Evolutionary conservation across 2,113 vertebrate species (phyloP).

Genomic region (Rhodinocichla rosea): DNA sequence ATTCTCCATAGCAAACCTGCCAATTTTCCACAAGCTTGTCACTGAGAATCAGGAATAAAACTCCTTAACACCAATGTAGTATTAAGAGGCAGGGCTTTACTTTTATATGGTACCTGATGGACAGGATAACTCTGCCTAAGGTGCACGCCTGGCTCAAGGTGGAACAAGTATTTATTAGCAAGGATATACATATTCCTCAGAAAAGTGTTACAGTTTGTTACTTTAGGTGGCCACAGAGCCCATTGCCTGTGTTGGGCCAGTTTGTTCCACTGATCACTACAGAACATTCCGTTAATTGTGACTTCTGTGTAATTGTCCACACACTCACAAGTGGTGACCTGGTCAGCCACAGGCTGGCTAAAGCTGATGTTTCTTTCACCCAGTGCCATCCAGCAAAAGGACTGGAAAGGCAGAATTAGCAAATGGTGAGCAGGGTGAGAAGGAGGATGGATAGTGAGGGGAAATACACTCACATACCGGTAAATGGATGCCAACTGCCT

Average conservation of each 20-base stretch:
- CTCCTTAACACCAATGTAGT: background rate
- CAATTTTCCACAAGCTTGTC: background rate
- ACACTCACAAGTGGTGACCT: background rate
- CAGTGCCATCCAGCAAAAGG: background rate
- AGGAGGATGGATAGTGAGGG: background rate
- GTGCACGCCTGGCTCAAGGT: background rate
- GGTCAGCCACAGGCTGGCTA: background rate
- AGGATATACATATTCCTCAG: background rate
- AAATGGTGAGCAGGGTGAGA: background rate
- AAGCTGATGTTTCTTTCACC: background rate
- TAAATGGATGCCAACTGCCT: accelerated
- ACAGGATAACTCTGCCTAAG: background rate
- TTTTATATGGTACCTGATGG: background rate
- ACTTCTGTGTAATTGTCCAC: background rate
- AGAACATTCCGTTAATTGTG: background rate
- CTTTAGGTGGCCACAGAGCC: background rate
- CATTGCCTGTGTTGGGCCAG: accelerated
- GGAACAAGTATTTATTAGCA: background rate
- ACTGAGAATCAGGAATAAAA: background rate
- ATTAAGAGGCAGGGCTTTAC: background rate
- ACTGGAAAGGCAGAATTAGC: background rate
- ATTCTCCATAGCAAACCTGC: background rate
- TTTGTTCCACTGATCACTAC: background rate
- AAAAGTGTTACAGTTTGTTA: background rate
- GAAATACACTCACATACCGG: background rate